Conservation (phyloP, 2,113 vertebrate species). For the Zosterops japonicus region DNA sequence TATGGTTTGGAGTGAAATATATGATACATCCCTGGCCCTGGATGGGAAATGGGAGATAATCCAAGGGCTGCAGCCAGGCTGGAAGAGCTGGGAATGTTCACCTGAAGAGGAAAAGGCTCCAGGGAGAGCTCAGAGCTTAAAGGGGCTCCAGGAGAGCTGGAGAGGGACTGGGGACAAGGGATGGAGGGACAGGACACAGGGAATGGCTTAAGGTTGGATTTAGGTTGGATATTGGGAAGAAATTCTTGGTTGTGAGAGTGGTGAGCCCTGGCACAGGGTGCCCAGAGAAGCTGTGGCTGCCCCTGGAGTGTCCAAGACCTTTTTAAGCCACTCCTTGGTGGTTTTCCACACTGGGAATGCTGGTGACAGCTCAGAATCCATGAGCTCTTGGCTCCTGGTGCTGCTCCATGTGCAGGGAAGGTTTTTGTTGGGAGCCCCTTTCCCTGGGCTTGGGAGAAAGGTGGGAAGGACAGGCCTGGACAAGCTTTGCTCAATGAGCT, state of each 20-base stretch:
- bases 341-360: rapidly evolving
- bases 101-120: neutral
- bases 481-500: neutral
- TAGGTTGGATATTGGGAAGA: neutral
- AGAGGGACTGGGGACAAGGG: neutral
- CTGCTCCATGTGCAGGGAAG: rapidly evolving
- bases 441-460: neutral
- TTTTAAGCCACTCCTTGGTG: neutral
- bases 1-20: neutral
- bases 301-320: neutral
- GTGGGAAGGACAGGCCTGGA: neutral
- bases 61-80: neutral
- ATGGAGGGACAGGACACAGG: neutral
- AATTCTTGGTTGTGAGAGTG: too few relatives aligned
- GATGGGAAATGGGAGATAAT: neutral
- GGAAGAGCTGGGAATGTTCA: rapidly evolving
- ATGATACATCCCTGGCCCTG: rapidly evolving
- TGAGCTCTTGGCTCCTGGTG: neutral
- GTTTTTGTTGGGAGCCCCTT: neutral
- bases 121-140: neutral
- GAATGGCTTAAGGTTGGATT: neutral
- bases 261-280: too few relatives aligned
- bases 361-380: rapidly evolving
- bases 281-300: neutral
- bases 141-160: neutral